These are phyloP conservation scores for Elysia chlorotica DNA, from an alignment of 1,140 invertebrate species.

Conservation along the genomic window DNA sequence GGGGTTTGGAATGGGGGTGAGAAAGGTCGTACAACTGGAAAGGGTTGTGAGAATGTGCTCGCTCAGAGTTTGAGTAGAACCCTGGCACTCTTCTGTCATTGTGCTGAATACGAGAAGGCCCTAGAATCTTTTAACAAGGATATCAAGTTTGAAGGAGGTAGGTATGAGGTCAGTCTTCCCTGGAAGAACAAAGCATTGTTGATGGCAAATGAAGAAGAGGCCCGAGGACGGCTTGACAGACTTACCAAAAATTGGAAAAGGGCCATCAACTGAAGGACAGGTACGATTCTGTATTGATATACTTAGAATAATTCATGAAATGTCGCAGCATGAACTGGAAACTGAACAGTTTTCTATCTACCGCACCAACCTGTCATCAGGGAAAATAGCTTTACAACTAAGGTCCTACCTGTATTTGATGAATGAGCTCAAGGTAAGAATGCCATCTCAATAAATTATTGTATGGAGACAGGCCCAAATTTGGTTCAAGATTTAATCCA, in stretches of 20 bases:
- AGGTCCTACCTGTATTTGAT: background rate
- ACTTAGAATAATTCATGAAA: conserved; percentile 5
- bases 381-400: background rate
- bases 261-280: background rate
- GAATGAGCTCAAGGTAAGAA: background rate
- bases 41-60: background rate
- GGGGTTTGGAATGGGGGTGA: background rate
- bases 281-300: background rate
- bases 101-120: background rate
- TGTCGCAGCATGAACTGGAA: background rate
- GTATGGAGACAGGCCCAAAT: conserved; percentile 1
- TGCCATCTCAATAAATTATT: background rate
- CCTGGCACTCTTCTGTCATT: too few species aligned
- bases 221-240: background rate
- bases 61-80: too few species aligned
- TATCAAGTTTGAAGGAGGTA: background rate
- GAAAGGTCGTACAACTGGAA: background rate
- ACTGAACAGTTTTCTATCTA: background rate
- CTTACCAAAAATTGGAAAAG: background rate
- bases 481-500: background rate
- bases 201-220: background rate
- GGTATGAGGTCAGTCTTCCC: background rate
- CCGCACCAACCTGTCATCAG: background rate
- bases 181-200: background rate
- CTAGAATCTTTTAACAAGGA: background rate